A percentile compares a stretch with the other conserved stretches of the same genome.
Conservation (phyloP, 2,113 vertebrate genomes). For the Melanerpes formicivorus region DNA sequence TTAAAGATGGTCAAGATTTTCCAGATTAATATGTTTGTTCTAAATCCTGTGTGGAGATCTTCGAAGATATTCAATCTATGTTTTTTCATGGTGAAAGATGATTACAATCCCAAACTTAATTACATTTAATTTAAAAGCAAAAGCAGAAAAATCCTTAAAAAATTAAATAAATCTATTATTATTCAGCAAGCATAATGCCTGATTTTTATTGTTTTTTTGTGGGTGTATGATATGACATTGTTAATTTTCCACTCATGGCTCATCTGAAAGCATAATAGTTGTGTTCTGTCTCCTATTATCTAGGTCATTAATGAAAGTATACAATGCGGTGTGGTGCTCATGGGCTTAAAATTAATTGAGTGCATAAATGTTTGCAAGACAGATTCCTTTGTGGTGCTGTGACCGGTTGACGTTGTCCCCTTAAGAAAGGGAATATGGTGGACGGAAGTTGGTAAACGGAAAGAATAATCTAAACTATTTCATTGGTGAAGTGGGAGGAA, state of each 20-base stretch:
- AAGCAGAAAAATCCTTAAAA: background rate
- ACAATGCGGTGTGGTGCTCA: background rate
- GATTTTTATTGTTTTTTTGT: background rate
- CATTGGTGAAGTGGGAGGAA: no score
- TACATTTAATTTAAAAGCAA: background rate
- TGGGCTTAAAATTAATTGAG: slow-evolving; percentile 24
- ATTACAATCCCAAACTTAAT: background rate
- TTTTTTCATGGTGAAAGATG: background rate
- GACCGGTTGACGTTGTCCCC: no score
- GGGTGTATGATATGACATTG: background rate
- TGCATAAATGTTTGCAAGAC: slow-evolving; percentile 29
- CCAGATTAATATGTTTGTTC: background rate
- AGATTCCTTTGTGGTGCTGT: slow-evolving; percentile 18
- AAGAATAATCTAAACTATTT: no score
- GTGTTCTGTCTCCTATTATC: slow-evolving; percentile 20
- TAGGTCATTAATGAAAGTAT: slow-evolving; percentile 43
- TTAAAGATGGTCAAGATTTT: background rate
- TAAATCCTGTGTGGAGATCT: background rate
- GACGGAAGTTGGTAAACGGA: no score
- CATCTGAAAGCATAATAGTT: background rate
- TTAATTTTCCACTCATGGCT: background rate
- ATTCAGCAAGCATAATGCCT: background rate
- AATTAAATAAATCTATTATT: background rate
- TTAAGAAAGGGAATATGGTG: no score
- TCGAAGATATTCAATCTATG: background rate